Percentiles rank a stretch among this genome's conserved stretches.
phyloP scores from a whole-genome alignment of 2,113 vertebrate species.

The Hepsetus odoe region DNA sequence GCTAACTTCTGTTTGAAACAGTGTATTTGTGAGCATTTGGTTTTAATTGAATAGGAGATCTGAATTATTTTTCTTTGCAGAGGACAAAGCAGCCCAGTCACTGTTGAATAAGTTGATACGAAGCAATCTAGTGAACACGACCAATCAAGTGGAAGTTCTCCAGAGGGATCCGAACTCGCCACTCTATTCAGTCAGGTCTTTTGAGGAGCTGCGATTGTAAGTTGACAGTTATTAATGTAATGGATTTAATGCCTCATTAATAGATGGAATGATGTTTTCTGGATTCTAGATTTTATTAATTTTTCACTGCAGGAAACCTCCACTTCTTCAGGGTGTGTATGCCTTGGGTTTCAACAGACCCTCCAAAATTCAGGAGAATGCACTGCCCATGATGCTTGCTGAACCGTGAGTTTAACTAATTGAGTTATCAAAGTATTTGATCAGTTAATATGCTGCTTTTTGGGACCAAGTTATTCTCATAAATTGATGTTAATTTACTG shows the following conservation, averaged over 20 bases:
- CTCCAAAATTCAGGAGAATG: conserved; percentile 96
- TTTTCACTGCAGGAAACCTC: conserved; percentile 82
- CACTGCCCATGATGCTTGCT: conserved; percentile 98
- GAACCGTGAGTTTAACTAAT: conserved; percentile 84
- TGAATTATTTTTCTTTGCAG: conserved; percentile 68
- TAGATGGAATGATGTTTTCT: not conserved
- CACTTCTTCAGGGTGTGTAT: conserved; percentile 92
- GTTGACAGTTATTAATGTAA: conserved; percentile 55
- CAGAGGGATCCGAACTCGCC: conserved; percentile 95
- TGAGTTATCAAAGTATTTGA: too few species aligned
- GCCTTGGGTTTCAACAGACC: conserved; percentile 96
- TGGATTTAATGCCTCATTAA: not conserved
- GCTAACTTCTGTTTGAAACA: too few species aligned
- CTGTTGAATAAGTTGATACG: conserved; percentile 94
- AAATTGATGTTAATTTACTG: too few species aligned
- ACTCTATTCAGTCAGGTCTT: conserved; percentile 94
- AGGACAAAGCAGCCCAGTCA: conserved; percentile 94
- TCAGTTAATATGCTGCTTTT: too few species aligned
- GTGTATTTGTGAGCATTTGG: conserved; percentile 32
- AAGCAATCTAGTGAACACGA: conserved; percentile 92
- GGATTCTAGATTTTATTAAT: not conserved
- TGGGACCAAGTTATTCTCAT: too few species aligned
- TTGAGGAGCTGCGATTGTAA: conserved; percentile 95
- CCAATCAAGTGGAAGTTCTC: conserved; percentile 95
- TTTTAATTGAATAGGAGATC: not conserved